Percentiles rank a stretch among this genome's conserved stretches.
phyloP scores from a whole-genome alignment of 2,113 vertebrate species.

The Dermatemys mawii region DNA sequence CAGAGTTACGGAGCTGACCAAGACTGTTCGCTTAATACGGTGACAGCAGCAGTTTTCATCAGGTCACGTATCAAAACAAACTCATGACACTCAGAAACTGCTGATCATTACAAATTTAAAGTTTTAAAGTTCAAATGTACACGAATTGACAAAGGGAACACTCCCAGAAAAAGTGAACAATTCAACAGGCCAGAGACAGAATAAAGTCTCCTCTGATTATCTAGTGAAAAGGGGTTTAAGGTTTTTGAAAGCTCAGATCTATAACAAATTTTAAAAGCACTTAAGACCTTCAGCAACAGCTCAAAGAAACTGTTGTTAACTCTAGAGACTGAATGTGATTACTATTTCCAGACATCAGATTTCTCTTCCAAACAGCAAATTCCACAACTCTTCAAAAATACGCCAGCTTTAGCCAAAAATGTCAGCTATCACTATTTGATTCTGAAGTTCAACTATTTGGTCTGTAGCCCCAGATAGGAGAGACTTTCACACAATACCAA shows the following conservation, averaged over 20 bases:
- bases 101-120: no score
- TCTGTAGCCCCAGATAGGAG: background rate
- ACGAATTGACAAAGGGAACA: constrained; percentile 10
- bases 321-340: background rate
- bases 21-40: background rate
- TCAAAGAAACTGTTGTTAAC: background rate
- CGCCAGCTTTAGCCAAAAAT: background rate
- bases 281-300: background rate
- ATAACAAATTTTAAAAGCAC: background rate
- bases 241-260: background rate
- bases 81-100: background rate
- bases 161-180: background rate
- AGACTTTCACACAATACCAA: background rate
- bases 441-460: constrained; percentile 1
- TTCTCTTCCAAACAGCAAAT: background rate
- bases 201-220: background rate
- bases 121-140: constrained; percentile 43
- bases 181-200: background rate
- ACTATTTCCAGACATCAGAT: background rate
- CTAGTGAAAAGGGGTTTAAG: background rate
- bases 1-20: background rate
- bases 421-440: background rate
- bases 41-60: constrained; percentile 29
- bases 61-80: constrained; percentile 51
- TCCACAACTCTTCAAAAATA: background rate